Evolutionary conservation across 2,797 vertebrate species (phyloP).

Genomic region (Rhynchonycteris naso): DNA sequence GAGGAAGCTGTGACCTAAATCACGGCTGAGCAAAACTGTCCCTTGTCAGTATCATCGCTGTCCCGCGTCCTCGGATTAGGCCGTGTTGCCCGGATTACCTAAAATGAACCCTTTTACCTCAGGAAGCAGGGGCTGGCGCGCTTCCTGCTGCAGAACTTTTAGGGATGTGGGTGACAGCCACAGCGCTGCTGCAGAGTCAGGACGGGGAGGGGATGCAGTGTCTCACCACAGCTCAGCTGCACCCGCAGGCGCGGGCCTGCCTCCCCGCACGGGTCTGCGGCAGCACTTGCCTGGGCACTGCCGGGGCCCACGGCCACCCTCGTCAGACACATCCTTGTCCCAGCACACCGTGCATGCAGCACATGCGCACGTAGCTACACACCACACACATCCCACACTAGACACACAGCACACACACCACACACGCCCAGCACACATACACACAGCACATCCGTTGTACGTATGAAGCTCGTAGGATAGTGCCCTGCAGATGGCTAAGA

Average conservation of each 20-base stretch:
- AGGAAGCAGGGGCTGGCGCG: slow-evolving; percentile 43
- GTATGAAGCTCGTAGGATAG: too few relatives aligned
- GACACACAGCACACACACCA: neutral
- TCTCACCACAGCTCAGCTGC: neutral
- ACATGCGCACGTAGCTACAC: neutral
- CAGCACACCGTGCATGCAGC: neutral
- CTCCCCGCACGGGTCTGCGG: too few relatives aligned
- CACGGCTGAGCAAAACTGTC: slow-evolving; percentile 87
- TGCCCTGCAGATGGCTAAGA: too few relatives aligned
- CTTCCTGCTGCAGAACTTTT: neutral
- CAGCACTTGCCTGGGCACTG: neutral
- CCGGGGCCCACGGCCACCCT: neutral
- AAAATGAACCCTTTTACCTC: slow-evolving; percentile 79
- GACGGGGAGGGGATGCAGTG: too few relatives aligned
- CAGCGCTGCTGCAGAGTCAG: neutral
- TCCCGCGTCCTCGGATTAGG: slow-evolving; percentile 73
- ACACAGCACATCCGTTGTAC: neutral
- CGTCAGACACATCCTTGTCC: neutral
- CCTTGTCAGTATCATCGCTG: slow-evolving; percentile 82
- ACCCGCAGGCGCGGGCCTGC: too few relatives aligned
- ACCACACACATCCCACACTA: neutral
- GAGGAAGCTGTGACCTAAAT: slow-evolving; percentile 89
- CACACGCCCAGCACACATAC: too few relatives aligned
- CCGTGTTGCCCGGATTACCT: slow-evolving; percentile 75
- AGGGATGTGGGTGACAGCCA: neutral